Evolutionary conservation across 2,797 vertebrate species (phyloP).

Genomic region (Carapus acus): DNA sequence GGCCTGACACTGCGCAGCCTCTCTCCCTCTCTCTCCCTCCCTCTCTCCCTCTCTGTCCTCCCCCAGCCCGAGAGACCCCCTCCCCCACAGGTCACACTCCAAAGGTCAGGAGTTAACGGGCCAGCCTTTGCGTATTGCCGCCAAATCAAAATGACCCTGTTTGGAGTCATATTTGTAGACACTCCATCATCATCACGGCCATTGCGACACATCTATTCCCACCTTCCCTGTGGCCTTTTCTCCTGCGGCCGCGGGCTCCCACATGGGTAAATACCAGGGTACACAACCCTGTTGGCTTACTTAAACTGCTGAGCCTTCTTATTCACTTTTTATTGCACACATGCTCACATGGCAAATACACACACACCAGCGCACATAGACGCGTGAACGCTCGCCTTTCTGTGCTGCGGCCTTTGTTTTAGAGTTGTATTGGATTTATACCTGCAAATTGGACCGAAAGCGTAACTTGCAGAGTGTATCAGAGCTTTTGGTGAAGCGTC

Average conservation of each 20-base stretch:
- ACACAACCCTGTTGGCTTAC: slow-evolving; percentile 63
- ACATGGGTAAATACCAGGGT: slow-evolving; percentile 56
- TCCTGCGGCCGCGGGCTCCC: slow-evolving; percentile 54
- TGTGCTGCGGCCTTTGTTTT: slow-evolving; percentile 43
- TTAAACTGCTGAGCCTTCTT: slow-evolving; percentile 59
- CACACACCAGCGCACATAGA: slow-evolving; percentile 26
- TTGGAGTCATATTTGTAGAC: slow-evolving; percentile 79
- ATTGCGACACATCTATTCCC: slow-evolving; percentile 64
- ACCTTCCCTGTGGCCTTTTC: slow-evolving; percentile 64
- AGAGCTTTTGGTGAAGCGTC: slow-evolving; percentile 63
- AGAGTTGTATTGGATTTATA: slow-evolving; percentile 59
- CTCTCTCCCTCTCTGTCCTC: slow-evolving; percentile 54
- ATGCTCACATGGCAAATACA: slow-evolving; percentile 27
- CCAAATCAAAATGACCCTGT: slow-evolving; percentile 77
- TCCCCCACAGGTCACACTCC: slow-evolving; percentile 67
- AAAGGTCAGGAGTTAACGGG: slow-evolving; percentile 76
- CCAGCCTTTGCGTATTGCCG: slow-evolving; percentile 63
- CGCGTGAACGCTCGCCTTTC: slow-evolving; percentile 4
- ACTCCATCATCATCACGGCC: slow-evolving; percentile 76
- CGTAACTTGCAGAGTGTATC: slow-evolving; percentile 59
- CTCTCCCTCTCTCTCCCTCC: slow-evolving; percentile 44
- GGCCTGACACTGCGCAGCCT: slow-evolving; percentile 80
- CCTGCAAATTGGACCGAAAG: slow-evolving; percentile 58
- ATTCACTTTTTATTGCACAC: slow-evolving; percentile 45
- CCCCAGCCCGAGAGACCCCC: slow-evolving; percentile 60